Evolutionary conservation across 2,113 vertebrate species (phyloP), one percentile per base, ranked within the genome.

Genomic region (Saccopteryx leptura): DNA sequence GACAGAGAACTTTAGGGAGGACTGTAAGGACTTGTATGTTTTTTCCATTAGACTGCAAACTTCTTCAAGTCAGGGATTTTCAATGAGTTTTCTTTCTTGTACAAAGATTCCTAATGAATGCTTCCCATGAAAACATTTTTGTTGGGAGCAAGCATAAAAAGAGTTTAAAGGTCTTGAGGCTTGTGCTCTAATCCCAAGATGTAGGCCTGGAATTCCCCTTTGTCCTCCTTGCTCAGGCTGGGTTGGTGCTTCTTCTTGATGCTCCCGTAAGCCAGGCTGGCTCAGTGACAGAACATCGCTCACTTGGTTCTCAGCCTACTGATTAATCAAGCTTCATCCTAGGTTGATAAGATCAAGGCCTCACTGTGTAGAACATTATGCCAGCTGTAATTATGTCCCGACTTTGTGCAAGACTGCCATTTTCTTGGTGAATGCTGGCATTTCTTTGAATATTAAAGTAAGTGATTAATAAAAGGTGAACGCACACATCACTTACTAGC

Each of bases 401-500:
- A 4, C 65, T 80, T 88, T 66, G 75, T 84, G 71, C 17, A 68
- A 92, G 90, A 63, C 31, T 58, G 50, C 66, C 79, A 31, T 85
- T 90, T 97, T 90, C 76, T 92, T 81, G 92, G 95, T 65, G 85
- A 96, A 92, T 75, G 88, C 58, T 95, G 94, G 79, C 88, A 48
- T 66, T 76, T 46, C 54, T 82, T 91, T 91, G 75, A 87, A 61
- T 95, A 39, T 54, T 74, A 26, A 91, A 95, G 72, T 58, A 50
- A 65, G 61, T 89, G 92, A 96, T 89, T 95, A 95, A 93, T 85
- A 60, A 84, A 95, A 96, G 95, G 72, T 68, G 72, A 92, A 85
- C 18, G 60, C 8, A 2, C 75, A 31, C 52, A 68, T 69, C 75
- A 39, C 78, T 84, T 21, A 80, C 17, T 71, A 50, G 71, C 54